Percentiles rank a stretch among this genome's conserved stretches.
phyloP scores from a whole-genome alignment of 1,140 invertebrate genomes.

The Aleiodes sp. region DNA sequence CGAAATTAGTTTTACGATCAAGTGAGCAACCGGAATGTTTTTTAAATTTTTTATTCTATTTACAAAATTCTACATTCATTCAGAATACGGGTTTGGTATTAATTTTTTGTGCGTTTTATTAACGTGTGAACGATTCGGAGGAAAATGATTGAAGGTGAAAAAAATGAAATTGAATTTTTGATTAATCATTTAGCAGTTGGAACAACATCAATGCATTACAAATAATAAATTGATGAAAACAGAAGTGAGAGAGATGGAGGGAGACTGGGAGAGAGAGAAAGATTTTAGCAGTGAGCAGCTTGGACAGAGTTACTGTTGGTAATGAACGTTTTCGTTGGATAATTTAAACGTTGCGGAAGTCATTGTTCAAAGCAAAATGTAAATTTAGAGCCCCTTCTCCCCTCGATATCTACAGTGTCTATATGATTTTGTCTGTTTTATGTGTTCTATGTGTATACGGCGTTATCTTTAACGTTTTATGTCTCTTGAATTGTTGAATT shows the following conservation, averaged over 20 bases:
- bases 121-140: neutral
- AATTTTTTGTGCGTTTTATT: constrained; percentile 23
- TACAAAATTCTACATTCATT: too few relatives aligned
- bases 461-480: constrained; percentile 5
- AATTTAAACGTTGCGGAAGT: constrained; percentile 32
- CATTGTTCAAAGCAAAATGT: constrained; percentile 35
- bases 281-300: neutral
- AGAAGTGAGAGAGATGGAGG: constrained; percentile 31
- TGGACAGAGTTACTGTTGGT: neutral
- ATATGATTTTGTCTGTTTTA: constrained; percentile 24
- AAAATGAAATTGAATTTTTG: too few relatives aligned
- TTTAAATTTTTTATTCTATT: too few relatives aligned
- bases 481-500: neutral
- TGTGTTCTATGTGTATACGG: neutral
- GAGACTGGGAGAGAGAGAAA: neutral
- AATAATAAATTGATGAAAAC: constrained; percentile 43
- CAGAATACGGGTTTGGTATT: too few relatives aligned
- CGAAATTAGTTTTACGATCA: too few relatives aligned
- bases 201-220: constrained; percentile 28
- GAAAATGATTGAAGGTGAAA: too few relatives aligned
- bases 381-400: neutral
- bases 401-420: constrained; percentile 1
- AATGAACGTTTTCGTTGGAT: constrained; percentile 4
- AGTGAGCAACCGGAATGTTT: too few relatives aligned
- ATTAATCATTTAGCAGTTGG: constrained; percentile 12